phyloP scores from a whole-genome alignment of 2,113 vertebrate genomes.

The Brachyhypopomus occidentalis region DNA sequence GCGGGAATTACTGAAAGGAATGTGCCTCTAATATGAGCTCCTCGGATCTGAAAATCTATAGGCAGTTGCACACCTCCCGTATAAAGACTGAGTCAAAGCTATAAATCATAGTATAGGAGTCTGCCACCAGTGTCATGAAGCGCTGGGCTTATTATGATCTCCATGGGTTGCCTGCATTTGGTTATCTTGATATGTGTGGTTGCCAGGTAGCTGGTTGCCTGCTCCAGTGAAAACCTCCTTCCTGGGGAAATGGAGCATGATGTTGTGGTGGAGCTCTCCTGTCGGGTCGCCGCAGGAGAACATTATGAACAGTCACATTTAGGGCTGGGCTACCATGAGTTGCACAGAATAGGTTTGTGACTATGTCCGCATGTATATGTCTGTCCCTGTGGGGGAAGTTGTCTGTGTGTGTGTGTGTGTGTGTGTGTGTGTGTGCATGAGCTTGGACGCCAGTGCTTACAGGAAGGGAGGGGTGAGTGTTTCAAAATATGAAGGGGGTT shows the following conservation, averaged over 20 bases:
- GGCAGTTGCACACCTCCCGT: slow-evolving; percentile 10
- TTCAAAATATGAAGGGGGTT: background rate
- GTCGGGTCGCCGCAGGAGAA: slow-evolving; percentile 21
- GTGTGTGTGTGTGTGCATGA: background rate
- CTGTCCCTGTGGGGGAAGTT: background rate
- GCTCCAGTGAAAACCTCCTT: slow-evolving; percentile 53
- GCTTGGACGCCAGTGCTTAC: too few relatives aligned
- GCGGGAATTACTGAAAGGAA: slow-evolving; percentile 44
- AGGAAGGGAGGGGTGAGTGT: background rate
- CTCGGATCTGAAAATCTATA: slow-evolving; percentile 33
- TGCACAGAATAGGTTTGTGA: background rate
- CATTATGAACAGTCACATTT: slow-evolving; percentile 30
- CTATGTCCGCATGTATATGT: background rate
- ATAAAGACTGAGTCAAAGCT: background rate
- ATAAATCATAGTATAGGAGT: slow-evolving; percentile 44
- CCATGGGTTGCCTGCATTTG: slow-evolving; percentile 32
- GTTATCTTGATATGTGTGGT: slow-evolving; percentile 46
- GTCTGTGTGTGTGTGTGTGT: background rate
- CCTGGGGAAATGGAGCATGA: slow-evolving; percentile 46
- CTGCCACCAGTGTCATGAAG: background rate
- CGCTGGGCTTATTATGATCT: slow-evolving; percentile 13
- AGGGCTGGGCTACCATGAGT: slow-evolving; percentile 15
- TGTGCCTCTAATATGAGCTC: slow-evolving; percentile 33
- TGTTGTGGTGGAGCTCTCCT: slow-evolving; percentile 20
- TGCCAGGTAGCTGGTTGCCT: slow-evolving; percentile 51